Base-by-base conservation (phyloP, 2,113 vertebrate genomes). In the Serilophus lunatus region DNA sequence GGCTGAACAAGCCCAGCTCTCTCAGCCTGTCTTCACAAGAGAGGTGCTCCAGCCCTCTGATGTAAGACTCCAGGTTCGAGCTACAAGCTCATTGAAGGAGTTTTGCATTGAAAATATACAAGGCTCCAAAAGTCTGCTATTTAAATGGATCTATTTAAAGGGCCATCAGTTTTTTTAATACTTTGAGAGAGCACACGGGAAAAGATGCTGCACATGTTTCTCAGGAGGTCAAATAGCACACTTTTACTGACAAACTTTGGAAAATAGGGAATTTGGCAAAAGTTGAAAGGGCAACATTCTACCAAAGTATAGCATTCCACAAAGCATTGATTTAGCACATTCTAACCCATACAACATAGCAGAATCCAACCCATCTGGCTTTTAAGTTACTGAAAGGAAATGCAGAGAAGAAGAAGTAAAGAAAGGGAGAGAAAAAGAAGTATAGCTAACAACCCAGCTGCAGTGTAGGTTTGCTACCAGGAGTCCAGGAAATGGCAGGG, bases 1-100 rank as follows among this genome's bases (percentile, higher is more conserved):
- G 35, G 25, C 47, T 0, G 1, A 49, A 23, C 35, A 54, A 20
- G 7, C 6, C 13, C 36, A 18, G 3, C 9, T 22, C 18, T 19
- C 24, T 40, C 28, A 65, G 51, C 22, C 57, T 68, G 25, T 49
- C 47, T 61, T 28, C 31, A 16, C 25, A 54, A 17, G 22, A 15
- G 8, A 83, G 25, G 7, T 63, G 9, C 35, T 63, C 25, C 71
- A 63, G 35, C 29, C 4, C 13, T 61, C 63, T 54, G 36, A 29
- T 40, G 26, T 19, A 40, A 40, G 36, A 29, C 36, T 16, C 12
- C 16, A 4, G 5, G 5, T 63, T 63, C 12, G 26, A 63, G 60
- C 36, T 40, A 40, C 36, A 63, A 63, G 26, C 12, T 29, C 60
- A 40, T 40, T 5, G 26, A 63, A 63, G 26, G 36, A 26, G 18